Base-by-base conservation (phyloP, 2,888 invertebrate genomes). In the Lasioglossum vierecki region DNA sequence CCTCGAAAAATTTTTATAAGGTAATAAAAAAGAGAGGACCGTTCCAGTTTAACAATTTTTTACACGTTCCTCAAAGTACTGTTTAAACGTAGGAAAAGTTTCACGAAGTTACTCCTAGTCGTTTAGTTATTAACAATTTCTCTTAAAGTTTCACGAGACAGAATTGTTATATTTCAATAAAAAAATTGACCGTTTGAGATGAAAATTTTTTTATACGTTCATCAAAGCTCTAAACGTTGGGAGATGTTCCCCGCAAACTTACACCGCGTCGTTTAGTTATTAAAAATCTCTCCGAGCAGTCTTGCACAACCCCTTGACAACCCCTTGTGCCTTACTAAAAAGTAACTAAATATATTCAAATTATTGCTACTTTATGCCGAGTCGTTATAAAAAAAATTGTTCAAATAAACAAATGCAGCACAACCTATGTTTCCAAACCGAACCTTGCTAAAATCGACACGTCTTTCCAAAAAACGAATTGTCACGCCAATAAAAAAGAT, bases 81-180 rank as follows among this genome's bases (percentile, higher is more conserved):
- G 2, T 30, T 2, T 30, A 18, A 30, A 63, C 2, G 30, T 18
- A 6, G 6, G 2, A 30, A 30, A 30, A 63, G 30, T 63, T 2
- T 0, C n/a, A 1, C 0, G 8, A 13, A 18, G 0, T 18, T 63
- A 8, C 63, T 0, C 8, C 30, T 30, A 1, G 15, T 35, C 6
- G 63, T 63, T 63, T 4, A 30, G 30, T 1, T 6, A 18, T 15
- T 6, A 63, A 63, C 6, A 2, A 30, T 63, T 63, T 18, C 8
- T 30, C 6, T 53, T 22, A 0, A 11, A 11, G 1, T 53, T 22
- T 22, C 22, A 53, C 53, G 3, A 9, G 22, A 53, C 49, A 9
- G 3, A 22, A 53, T 22, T 53, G 22, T 53, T 53, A 8, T 53
- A 53, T 53, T 8, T 53, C 18, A n/a, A 2, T n/a, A 53, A 53